A percentile compares a stretch with the other conserved stretches of the same genome.
These are phyloP conservation scores for Aethes cnicana DNA, from an alignment of 2,888 invertebrate genomes.

Conservation along the genomic window DNA sequence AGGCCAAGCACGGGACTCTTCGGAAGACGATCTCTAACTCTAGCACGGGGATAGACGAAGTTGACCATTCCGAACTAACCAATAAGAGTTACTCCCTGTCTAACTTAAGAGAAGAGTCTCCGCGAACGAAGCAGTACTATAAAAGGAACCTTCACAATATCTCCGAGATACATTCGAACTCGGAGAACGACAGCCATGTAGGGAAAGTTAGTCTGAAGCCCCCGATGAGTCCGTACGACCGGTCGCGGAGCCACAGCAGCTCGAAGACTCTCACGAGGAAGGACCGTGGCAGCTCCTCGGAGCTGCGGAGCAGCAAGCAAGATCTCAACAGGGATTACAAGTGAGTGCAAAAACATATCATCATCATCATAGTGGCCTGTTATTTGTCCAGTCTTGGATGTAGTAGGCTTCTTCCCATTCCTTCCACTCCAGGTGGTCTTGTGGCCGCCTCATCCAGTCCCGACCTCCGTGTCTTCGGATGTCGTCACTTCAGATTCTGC, in stretches of 20 bases:
- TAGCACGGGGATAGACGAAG: slow-evolving; percentile 69
- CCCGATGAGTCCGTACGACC: slow-evolving; percentile 72
- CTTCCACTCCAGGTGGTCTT: too few species aligned
- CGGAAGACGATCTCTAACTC: slow-evolving; percentile 73
- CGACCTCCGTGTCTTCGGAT: too few species aligned
- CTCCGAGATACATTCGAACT: slow-evolving; percentile 76
- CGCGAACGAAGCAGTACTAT: slow-evolving; percentile 60
- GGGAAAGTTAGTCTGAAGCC: slow-evolving; percentile 60
- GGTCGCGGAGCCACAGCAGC: slow-evolving; percentile 74
- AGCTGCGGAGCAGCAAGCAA: slow-evolving; percentile 67
- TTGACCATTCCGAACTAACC: slow-evolving; percentile 63
- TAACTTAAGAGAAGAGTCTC: slow-evolving; percentile 64
- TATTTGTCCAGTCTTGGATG: too few species aligned
- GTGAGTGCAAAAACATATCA: slow-evolving; percentile 59
- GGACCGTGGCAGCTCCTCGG: slow-evolving; percentile 57
- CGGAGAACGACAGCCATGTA: slow-evolving; percentile 68
- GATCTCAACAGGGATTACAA: slow-evolving; percentile 66
- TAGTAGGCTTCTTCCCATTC: too few species aligned
- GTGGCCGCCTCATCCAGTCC: too few species aligned
- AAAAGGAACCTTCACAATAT: slow-evolving; percentile 82
- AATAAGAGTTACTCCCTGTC: slow-evolving; percentile 72
- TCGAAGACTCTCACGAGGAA: slow-evolving; percentile 68
- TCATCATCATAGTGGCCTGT: too few species aligned
- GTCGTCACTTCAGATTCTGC: too few species aligned
- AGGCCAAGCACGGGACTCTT: slow-evolving; percentile 56